Conservation (phyloP, 2,888 invertebrate species). For the Microdon myrmicae region DNA sequence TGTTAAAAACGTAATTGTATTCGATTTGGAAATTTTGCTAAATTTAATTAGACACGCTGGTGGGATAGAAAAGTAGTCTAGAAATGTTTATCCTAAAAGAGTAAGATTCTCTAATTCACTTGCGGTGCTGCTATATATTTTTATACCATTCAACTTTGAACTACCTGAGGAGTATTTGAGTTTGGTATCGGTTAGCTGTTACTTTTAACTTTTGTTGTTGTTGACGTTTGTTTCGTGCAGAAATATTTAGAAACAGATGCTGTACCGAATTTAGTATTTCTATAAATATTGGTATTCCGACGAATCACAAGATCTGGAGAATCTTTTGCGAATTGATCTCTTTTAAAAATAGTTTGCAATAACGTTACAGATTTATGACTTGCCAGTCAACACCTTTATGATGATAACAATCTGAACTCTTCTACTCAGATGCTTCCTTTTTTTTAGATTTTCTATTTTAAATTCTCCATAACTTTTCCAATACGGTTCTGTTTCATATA, state of each 20-base stretch:
- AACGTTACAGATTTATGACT: conserved; percentile 26
- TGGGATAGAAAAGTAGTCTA: not conserved
- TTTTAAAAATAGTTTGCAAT: conserved; percentile 32
- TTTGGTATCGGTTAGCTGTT: conserved; percentile 3
- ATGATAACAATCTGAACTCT: conserved; percentile 15
- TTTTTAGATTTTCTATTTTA: conserved; percentile 8
- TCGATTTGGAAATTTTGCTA: conserved; percentile 26
- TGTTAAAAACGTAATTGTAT: no score
- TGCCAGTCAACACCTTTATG: conserved; percentile 7
- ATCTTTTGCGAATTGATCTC: conserved; percentile 8
- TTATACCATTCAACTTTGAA: conserved; percentile 13
- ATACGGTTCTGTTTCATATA: conserved; percentile 12
- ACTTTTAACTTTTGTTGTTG: conserved; percentile 1
- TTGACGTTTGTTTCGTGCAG: conserved; percentile 5
- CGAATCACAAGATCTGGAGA: conserved; percentile 24
- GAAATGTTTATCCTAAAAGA: conserved; percentile 14
- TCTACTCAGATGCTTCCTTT: conserved; percentile 22
- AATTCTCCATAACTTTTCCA: conserved; percentile 15
- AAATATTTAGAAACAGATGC: conserved; percentile 35
- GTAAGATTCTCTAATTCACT: no score
- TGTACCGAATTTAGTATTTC: not conserved
- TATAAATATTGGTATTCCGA: no score
- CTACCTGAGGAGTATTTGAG: no score
- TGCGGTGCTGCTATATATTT: conserved; percentile 32
- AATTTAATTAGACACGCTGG: conserved; percentile 39